Percentiles rank a stretch among this genome's conserved stretches.
These are phyloP conservation scores for Danio tinwini DNA, from an alignment of 2,797 vertebrate genomes.

Conservation along the genomic window DNA sequence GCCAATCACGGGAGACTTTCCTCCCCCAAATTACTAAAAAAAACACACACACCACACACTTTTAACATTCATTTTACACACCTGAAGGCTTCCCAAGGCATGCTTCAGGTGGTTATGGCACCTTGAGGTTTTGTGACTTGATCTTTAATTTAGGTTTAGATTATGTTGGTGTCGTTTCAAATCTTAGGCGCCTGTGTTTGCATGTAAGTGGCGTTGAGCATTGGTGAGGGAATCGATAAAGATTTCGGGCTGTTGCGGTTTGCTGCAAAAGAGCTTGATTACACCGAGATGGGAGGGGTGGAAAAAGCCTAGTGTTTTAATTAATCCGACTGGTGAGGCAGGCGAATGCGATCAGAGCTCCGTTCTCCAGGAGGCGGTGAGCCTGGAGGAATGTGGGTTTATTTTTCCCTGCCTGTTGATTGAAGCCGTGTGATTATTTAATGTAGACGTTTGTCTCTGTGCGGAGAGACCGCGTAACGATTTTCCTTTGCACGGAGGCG, in stretches of 20 bases:
- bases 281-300: constrained; percentile 31
- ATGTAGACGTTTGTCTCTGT: constrained; percentile 48
- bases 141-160: constrained; percentile 53
- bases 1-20: constrained; percentile 38
- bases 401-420: constrained; percentile 61
- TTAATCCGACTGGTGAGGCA: constrained; percentile 53
- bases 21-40: constrained; percentile 39
- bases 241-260: constrained; percentile 32
- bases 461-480: constrained; percentile 35
- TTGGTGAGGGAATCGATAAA: constrained; percentile 41
- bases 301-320: constrained; percentile 51
- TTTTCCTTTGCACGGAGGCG: constrained; percentile 35
- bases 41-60: not conserved
- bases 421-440: constrained; percentile 57
- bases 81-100: constrained; percentile 41
- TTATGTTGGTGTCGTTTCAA: constrained; percentile 33
- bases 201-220: constrained; percentile 30
- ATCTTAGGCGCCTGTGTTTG: constrained; percentile 32
- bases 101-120: constrained; percentile 43
- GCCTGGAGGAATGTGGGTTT: constrained; percentile 58
- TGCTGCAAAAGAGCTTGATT: constrained; percentile 51
- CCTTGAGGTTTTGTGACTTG: constrained; percentile 52
- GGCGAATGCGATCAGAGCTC: constrained; percentile 42
- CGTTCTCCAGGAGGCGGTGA: constrained; percentile 52
- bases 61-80: constrained; percentile 45